These are phyloP conservation scores for Climacteris rufus DNA, from an alignment of 2,113 vertebrate genomes.

Conservation along the genomic window DNA sequence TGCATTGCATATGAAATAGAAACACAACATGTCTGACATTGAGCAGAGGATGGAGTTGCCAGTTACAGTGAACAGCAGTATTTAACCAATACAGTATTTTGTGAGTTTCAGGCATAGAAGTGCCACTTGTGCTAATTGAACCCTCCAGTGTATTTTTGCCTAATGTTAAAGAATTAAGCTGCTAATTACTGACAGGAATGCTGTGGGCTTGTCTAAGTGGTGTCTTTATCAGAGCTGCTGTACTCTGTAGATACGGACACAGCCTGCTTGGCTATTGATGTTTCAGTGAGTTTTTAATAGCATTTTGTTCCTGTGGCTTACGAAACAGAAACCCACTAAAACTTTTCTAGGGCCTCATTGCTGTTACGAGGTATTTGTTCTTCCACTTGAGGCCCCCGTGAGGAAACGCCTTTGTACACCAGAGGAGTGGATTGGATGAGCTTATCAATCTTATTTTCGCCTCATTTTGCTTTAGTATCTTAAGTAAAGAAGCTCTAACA, in stretches of 20 bases:
- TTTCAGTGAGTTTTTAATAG: neutral
- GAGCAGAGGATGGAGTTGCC: neutral
- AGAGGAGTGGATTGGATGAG: constrained; percentile 32
- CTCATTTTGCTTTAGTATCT: neutral
- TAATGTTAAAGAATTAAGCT: neutral
- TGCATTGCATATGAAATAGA: neutral
- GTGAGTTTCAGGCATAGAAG: neutral
- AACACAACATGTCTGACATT: neutral
- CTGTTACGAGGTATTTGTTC: constrained; percentile 49
- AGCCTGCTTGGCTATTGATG: neutral
- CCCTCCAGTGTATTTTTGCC: neutral
- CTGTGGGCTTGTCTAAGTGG: neutral
- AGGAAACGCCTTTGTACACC: constrained; percentile 5
- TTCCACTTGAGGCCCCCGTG: constrained; percentile 27
- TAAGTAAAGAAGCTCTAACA: neutral
- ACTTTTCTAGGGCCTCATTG: constrained; percentile 10
- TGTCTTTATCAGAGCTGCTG: neutral
- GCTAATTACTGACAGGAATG: neutral
- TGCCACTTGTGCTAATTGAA: neutral
- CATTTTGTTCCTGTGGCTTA: neutral
- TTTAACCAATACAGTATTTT: neutral
- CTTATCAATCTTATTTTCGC: neutral
- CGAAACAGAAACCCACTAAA: neutral
- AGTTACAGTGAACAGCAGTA: neutral
- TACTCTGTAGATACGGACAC: neutral